These are phyloP conservation scores for Drosophila nikananu DNA, from an alignment of 1,140 invertebrate species.

Conservation along the genomic window DNA sequence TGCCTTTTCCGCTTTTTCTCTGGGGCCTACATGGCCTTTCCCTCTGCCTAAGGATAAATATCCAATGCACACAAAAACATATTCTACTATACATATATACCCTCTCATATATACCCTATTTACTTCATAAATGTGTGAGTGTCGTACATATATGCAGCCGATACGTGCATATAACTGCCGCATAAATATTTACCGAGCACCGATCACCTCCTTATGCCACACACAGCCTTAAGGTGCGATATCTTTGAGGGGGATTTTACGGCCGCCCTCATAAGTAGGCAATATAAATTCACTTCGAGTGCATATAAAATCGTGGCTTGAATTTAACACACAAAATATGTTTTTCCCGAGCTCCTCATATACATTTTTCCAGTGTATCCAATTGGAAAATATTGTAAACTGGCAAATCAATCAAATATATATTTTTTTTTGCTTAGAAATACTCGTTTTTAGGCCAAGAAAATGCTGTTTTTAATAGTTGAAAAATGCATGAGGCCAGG, in stretches of 20 bases:
- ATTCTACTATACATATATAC: neutral
- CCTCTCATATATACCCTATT: conserved; percentile 3
- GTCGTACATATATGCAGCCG: conserved; percentile 11
- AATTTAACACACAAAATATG: conserved; percentile 13
- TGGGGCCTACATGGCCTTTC: conserved; percentile 36
- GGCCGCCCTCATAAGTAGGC: conserved; percentile 37
- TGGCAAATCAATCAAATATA: neutral
- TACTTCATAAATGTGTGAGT: neutral
- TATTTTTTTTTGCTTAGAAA: neutral
- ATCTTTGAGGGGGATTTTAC: neutral
- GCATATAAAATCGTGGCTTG: conserved; percentile 22
- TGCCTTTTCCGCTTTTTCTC: conserved; percentile 49
- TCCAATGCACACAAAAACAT: conserved; percentile 11
- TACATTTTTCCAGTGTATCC: neutral
- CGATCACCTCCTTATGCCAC: conserved; percentile 4
- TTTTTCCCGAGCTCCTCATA: neutral
- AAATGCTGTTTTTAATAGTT: neutral
- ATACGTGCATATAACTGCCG: conserved; percentile 23
- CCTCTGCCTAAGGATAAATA: conserved; percentile 15
- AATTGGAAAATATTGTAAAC: neutral
- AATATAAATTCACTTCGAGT: conserved; percentile 49
- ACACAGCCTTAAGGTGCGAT: conserved; percentile 25
- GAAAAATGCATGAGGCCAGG: neutral
- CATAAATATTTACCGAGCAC: conserved; percentile 25
- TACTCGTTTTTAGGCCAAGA: neutral